phyloP scores from a whole-genome alignment of 2,888 invertebrate species.

The Willowsia nigromaculata region DNA sequence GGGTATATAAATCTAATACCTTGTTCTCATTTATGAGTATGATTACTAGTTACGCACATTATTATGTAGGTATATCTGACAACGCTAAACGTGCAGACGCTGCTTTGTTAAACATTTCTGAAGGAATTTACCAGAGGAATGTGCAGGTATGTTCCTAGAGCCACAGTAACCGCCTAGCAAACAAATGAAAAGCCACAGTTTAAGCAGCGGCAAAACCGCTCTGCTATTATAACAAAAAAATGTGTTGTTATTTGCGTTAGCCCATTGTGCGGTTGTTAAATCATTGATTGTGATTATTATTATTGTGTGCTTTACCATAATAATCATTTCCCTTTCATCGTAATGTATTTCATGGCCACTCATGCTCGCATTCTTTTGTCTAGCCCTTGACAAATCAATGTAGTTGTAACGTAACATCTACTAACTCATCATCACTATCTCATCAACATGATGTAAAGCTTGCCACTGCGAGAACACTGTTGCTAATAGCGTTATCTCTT shows the following conservation, averaged over 20 bases:
- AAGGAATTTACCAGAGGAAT: background rate
- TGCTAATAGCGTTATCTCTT: background rate
- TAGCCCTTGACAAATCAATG: conserved; percentile 30
- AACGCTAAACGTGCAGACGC: too few species aligned
- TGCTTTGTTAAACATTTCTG: background rate
- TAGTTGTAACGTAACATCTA: background rate
- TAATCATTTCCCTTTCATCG: conserved; percentile 40
- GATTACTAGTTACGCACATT: background rate
- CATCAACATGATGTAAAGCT: background rate
- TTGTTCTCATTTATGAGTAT: conserved; percentile 3
- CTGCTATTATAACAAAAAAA: too few species aligned
- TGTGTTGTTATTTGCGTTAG: too few species aligned
- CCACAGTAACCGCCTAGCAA: background rate
- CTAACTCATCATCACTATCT: background rate
- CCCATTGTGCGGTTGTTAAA: too few species aligned
- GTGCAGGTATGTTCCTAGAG: background rate
- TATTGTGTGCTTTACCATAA: background rate
- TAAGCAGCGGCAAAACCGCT: too few species aligned
- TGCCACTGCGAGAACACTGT: background rate
- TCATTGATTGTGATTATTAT: conserved; percentile 12
- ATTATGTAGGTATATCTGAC: too few species aligned
- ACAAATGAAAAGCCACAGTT: background rate
- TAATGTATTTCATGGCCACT: conserved; percentile 40
- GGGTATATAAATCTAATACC: background rate
- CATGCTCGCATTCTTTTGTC: background rate